phyloP scores from a whole-genome alignment of 2,797 vertebrate species.

The Zalophus californianus region DNA sequence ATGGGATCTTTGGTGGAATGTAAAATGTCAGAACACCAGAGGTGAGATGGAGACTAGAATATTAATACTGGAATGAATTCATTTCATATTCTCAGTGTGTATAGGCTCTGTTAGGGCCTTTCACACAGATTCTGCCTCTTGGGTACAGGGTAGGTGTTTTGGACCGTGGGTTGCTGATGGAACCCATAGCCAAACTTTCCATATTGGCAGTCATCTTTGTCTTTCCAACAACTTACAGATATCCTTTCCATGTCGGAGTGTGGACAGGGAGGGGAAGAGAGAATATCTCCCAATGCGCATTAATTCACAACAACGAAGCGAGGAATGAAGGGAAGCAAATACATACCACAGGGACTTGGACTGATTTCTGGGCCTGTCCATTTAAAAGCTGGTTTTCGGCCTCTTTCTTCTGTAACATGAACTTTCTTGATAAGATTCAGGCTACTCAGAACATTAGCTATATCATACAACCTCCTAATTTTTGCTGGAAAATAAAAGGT shows the following conservation, averaged over 20 bases:
- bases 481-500: conserved; percentile 90
- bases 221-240: background rate
- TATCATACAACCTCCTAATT: conserved; percentile 97
- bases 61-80: background rate
- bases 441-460: conserved; percentile 97
- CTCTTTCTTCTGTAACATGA: conserved; percentile 94
- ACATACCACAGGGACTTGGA: conserved; percentile 89
- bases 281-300: background rate
- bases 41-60: background rate
- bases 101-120: background rate
- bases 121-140: background rate
- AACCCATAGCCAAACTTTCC: background rate
- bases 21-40: background rate
- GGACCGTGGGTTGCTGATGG: background rate
- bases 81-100: background rate
- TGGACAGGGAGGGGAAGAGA: background rate
- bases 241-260: background rate
- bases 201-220: background rate
- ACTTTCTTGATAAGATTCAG: conserved; percentile 98
- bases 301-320: conserved; percentile 18
- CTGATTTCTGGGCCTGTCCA: conserved; percentile 95
- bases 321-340: conserved; percentile 36
- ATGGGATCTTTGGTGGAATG: background rate
- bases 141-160: background rate
- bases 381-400: conserved; percentile 96